Evolutionary conservation across 2,113 vertebrate genomes (phyloP).

Genomic region (pig (Sus scrofa)): T2T-Sscrofa CM000824.6:64740001-64740500

Average conservation of each 20-base stretch:
- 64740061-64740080: neutral
- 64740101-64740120: neutral
- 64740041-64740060: neutral
- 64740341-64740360: slow-evolving; percentile 13
- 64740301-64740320: neutral
- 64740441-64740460: neutral
- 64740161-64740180: slow-evolving; percentile 33
- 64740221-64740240: neutral
- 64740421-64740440: neutral
- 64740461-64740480: neutral
- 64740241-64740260: neutral
- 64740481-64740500: neutral
- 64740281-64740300: neutral
- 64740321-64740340: neutral
- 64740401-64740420: neutral
- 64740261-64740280: slow-evolving; percentile 28
- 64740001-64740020: neutral
- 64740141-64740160: neutral
- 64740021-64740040: neutral
- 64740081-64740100: neutral
- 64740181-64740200: slow-evolving; percentile 37
- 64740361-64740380: neutral
- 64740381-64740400: neutral
- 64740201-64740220: neutral
- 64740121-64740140: neutral